A percentile compares a stretch with the other conserved stretches of the same genome.
phyloP scores from a whole-genome alignment of 2,113 vertebrate species.

The Crotalus viridis region DNA sequence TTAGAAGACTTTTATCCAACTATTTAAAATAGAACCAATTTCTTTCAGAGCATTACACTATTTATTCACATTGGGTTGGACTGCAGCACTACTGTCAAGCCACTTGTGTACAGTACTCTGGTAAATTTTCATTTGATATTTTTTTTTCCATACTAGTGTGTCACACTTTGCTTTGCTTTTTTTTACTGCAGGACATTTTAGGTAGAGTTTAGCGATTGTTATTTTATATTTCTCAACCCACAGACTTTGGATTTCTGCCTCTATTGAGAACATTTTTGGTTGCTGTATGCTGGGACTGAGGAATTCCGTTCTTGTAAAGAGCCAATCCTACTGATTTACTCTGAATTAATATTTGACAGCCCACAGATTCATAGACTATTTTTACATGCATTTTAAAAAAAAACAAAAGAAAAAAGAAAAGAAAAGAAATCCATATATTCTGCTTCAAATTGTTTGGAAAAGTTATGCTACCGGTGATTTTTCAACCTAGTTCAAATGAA shows the following conservation, averaged over 20 bases:
- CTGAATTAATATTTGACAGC: not conserved
- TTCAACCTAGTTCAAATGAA: not conserved
- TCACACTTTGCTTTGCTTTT: not conserved
- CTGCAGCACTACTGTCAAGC: not conserved
- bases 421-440: not conserved
- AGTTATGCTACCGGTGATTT: not conserved
- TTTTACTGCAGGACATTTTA: not conserved
- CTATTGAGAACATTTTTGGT: not conserved
- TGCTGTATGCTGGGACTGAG: not conserved
- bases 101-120: not conserved
- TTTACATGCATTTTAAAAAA: not conserved
- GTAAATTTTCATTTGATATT: not conserved
- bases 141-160: not conserved
- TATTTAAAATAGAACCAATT: not conserved
- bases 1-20: not conserved
- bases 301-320: not conserved
- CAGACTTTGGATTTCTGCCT: not conserved
- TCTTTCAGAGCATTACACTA: not conserved
- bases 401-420: too few relatives aligned
- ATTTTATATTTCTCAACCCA: not conserved
- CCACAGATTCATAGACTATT: not conserved
- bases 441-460: not conserved
- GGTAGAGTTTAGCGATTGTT: not conserved
- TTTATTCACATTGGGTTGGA: not conserved
- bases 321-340: not conserved